Evolutionary conservation across 2,888 invertebrate genomes (phyloP).

Genomic region (Stegana nigrithorax): DNA sequence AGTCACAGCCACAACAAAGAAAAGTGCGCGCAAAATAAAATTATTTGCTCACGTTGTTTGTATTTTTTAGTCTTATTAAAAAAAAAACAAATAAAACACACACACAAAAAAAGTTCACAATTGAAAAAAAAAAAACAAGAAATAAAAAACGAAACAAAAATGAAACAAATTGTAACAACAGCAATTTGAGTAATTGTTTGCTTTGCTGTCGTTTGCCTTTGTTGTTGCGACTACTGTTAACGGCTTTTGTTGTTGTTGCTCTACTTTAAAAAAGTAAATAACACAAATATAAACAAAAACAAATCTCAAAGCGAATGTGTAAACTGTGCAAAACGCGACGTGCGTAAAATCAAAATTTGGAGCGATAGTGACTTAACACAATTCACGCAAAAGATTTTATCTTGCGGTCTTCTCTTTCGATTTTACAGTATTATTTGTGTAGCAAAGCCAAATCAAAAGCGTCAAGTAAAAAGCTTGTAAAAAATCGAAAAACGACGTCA

Average conservation of each 20-base stretch:
- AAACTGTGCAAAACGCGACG: neutral
- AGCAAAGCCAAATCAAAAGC: too few relatives aligned
- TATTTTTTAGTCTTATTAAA: neutral
- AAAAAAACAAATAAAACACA: neutral
- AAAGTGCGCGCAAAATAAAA: neutral
- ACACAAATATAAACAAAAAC: neutral
- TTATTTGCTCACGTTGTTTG: conserved; percentile 14
- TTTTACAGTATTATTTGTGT: too few relatives aligned
- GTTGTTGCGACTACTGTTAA: neutral
- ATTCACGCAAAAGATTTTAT: neutral
- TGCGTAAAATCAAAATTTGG: neutral
- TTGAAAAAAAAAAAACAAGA: conserved; percentile 42
- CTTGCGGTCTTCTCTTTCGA: too few relatives aligned
- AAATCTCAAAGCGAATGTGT: neutral
- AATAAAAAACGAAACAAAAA: too few relatives aligned
- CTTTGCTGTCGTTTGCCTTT: neutral
- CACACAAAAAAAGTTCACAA: conserved; percentile 28
- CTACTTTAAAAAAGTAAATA: neutral
- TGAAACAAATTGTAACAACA: conserved; percentile 43
- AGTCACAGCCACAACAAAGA: neutral
- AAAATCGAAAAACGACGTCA: too few relatives aligned
- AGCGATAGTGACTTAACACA: neutral
- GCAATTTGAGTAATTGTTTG: conserved; percentile 55
- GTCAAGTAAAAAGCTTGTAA: too few relatives aligned
- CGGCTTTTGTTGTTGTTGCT: neutral